phyloP scores from a whole-genome alignment of 2,797 vertebrate species.

The Balearica regulorum region DNA sequence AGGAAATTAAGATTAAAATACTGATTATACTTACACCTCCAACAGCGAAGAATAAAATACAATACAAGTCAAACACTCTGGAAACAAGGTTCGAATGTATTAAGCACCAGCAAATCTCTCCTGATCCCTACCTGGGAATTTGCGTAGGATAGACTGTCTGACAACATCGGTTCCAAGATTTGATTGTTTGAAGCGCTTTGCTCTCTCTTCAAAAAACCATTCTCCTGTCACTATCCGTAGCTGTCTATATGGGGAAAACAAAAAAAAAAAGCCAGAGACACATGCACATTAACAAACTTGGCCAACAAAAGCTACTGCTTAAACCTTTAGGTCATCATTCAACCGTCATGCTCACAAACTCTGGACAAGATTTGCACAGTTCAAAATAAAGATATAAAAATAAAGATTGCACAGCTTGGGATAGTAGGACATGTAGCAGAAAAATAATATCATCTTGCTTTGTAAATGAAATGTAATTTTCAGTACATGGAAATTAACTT shows the following conservation, averaged over 20 bases:
- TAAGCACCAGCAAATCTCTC: not conserved
- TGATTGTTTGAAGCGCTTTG: slow-evolving; percentile 87
- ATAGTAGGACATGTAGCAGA: not conserved
- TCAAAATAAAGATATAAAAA: not conserved
- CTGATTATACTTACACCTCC: not conserved
- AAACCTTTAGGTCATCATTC: not conserved
- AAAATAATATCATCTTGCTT: not conserved
- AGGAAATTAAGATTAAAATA: not conserved
- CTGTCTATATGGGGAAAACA: slow-evolving; percentile 74
- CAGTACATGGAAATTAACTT: not conserved
- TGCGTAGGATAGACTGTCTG: slow-evolving; percentile 87
- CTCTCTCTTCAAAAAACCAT: slow-evolving; percentile 95
- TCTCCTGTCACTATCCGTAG: slow-evolving; percentile 92
- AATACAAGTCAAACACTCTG: not conserved
- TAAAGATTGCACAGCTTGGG: not conserved
- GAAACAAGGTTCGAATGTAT: not conserved
- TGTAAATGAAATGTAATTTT: not conserved
- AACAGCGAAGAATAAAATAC: not conserved
- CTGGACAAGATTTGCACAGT: not conserved
- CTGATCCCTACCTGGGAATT: slow-evolving; percentile 66
- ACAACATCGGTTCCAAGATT: slow-evolving; percentile 84
- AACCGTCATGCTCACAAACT: not conserved
- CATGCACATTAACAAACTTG: not conserved
- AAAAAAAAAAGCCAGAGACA: not conserved
- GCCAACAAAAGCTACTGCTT: not conserved